Evolutionary conservation across 1,140 invertebrate genomes (phyloP).

Genomic region (Sipha flava): DNA sequence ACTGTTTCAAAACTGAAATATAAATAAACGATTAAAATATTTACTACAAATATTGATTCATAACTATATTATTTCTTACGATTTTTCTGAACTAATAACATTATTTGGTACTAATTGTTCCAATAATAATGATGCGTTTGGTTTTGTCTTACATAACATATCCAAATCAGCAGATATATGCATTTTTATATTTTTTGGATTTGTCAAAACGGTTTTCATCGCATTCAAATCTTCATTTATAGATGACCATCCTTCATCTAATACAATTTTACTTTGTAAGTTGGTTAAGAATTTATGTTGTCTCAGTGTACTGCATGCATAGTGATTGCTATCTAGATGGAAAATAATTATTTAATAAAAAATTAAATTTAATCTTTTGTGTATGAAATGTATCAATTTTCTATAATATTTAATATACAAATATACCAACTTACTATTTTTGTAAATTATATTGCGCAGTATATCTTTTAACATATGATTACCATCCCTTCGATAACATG

Average conservation of each 20-base stretch:
- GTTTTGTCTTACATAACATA: slow-evolving; percentile 46
- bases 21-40: not conserved
- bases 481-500: slow-evolving; percentile 59
- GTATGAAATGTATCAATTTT: too few relatives aligned
- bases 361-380: not conserved
- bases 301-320: slow-evolving; percentile 57
- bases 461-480: slow-evolving; percentile 51
- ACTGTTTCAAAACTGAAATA: slow-evolving; percentile 46
- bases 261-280: slow-evolving; percentile 53
- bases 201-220: slow-evolving; percentile 53
- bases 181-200: slow-evolving; percentile 53
- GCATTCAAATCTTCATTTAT: slow-evolving; percentile 54
- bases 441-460: slow-evolving; percentile 55
- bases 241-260: slow-evolving; percentile 46
- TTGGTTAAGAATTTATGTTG: slow-evolving; percentile 69
- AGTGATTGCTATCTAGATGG: slow-evolving; percentile 60
- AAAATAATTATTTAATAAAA: slow-evolving; percentile 31
- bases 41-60: not conserved
- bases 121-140: slow-evolving; percentile 50
- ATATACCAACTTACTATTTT: slow-evolving; percentile 48
- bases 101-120: slow-evolving; percentile 45
- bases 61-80: not conserved
- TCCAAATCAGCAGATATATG: slow-evolving; percentile 65
- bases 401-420: too few relatives aligned
- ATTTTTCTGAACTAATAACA: not conserved